Evolutionary conservation across 1,140 invertebrate species (phyloP).

Genomic region (Meloidogyne floridensis): DNA sequence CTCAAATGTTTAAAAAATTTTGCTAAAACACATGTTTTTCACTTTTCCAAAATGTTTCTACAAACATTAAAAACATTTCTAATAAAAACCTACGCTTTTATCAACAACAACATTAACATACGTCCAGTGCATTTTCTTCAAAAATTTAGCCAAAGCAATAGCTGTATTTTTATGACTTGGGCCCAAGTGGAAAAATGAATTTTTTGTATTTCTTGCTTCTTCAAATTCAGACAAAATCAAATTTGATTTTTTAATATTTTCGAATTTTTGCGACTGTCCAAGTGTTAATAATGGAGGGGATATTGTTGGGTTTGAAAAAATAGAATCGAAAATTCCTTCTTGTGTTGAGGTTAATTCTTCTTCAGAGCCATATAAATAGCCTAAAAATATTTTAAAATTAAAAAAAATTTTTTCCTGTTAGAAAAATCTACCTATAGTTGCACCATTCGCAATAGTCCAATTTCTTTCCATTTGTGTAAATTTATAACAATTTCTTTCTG

Average conservation of each 20-base stretch:
- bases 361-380: conserved; percentile 47
- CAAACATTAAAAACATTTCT: not conserved
- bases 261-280: not conserved
- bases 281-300: conserved; percentile 9
- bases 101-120: conserved; percentile 60
- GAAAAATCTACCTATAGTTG: conserved; percentile 51
- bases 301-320: conserved; percentile 3
- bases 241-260: not conserved
- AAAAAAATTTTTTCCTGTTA: not conserved
- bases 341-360: conserved; percentile 32
- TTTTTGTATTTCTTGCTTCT: not conserved
- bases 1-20: too few species aligned
- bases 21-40: too few species aligned
- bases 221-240: conserved; percentile 18
- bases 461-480: conserved; percentile 57
- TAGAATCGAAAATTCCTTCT: conserved; percentile 12
- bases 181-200: not conserved
- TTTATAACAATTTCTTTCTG: conserved; percentile 55
- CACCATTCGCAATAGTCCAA: conserved; percentile 58
- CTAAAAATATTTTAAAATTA: conserved; percentile 34
- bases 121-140: conserved; percentile 56
- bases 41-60: not conserved
- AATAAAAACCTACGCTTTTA: conserved; percentile 32
- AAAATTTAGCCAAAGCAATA: conserved; percentile 48
- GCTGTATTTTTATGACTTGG: conserved; percentile 40